Evolutionary conservation across 2,113 vertebrate species (phyloP).

Genomic region (Mirounga angustirostris): DNA sequence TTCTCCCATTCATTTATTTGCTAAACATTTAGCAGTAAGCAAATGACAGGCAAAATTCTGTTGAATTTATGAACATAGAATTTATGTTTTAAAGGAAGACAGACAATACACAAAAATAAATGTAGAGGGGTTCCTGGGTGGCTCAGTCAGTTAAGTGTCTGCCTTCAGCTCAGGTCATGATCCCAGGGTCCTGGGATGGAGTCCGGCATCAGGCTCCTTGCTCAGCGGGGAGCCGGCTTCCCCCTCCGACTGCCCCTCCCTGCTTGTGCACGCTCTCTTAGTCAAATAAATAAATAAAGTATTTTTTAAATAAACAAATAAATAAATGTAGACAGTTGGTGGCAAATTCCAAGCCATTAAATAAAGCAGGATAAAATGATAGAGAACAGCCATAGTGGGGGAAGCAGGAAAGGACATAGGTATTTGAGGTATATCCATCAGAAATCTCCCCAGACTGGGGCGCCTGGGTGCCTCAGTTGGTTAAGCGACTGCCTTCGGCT

Average conservation of each 20-base stretch:
- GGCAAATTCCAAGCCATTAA: neutral
- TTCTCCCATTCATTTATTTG: neutral
- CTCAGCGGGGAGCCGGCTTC: neutral
- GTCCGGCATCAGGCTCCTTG: no score
- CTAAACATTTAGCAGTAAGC: conserved; percentile 14
- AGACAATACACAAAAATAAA: neutral
- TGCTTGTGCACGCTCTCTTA: neutral
- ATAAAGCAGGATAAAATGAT: neutral
- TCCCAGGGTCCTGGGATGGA: no score
- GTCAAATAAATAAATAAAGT: neutral
- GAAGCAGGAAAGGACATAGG: neutral
- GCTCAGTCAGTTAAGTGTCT: neutral
- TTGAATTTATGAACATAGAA: neutral
- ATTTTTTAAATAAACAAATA: no score
- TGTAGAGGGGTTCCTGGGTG: neutral
- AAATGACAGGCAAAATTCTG: neutral
- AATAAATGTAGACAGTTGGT: neutral
- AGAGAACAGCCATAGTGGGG: neutral
- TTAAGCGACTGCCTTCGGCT: no score
- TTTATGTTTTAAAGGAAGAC: neutral
- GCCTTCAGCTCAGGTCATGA: no score
- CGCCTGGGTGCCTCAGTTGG: no score
- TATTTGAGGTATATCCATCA: neutral
- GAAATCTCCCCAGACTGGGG: neutral
- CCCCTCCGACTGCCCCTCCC: neutral